These are phyloP conservation scores for Sylvia atricapilla DNA, from an alignment of 2,113 vertebrate species.

Conservation along the genomic window DNA sequence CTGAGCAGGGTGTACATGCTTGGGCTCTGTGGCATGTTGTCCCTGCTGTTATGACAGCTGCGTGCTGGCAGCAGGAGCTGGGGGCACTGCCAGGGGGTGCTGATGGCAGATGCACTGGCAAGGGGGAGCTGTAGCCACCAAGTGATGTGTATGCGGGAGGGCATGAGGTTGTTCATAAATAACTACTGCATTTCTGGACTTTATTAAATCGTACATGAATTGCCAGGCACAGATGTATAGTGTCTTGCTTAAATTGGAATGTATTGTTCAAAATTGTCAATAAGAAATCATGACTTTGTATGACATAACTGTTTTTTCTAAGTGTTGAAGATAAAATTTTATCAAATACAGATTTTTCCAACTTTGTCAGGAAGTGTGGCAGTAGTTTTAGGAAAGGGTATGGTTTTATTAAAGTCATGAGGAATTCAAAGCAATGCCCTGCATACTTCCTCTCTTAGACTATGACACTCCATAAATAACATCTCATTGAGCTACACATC, in stretches of 20 bases:
- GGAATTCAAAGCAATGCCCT: background rate
- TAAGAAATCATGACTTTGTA: background rate
- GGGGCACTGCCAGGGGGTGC: background rate
- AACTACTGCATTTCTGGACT: background rate
- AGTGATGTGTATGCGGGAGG: accelerated
- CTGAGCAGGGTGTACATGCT: background rate
- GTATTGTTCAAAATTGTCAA: background rate
- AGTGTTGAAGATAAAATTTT: background rate
- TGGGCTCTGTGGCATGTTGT: background rate
- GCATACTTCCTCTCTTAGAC: background rate
- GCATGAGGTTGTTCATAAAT: background rate
- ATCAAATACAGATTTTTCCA: background rate
- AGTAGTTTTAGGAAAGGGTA: background rate
- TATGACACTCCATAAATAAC: conserved; percentile 23
- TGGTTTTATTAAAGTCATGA: background rate
- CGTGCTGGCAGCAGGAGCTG: accelerated
- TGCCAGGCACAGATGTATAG: background rate
- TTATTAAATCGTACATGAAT: background rate
- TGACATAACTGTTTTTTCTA: background rate
- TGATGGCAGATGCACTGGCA: accelerated
- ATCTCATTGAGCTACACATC: background rate
- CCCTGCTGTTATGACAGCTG: background rate
- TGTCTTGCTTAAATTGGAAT: background rate
- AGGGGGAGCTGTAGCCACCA: background rate
- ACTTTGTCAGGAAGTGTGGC: background rate